Percentiles rank a stretch among this genome's conserved stretches.
Evolutionary conservation across 2,797 vertebrate species (phyloP).

Genomic region (Rhinoraja longicauda): DNA sequence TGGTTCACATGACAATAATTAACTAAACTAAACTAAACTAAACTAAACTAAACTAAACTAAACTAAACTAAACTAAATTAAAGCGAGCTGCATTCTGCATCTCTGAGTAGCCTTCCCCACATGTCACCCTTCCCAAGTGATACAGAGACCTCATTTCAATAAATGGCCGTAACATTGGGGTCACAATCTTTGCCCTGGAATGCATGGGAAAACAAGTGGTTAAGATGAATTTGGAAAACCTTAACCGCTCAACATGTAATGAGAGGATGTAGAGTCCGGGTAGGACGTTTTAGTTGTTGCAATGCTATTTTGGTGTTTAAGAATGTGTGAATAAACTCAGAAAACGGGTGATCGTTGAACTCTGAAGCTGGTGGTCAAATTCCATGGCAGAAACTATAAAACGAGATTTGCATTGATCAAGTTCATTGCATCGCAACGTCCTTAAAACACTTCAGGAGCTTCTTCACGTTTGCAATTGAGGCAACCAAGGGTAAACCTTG

Average conservation of each 20-base stretch:
- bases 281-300: neutral
- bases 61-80: too few species aligned
- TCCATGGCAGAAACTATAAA: neutral
- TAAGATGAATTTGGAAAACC: neutral
- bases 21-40: too few species aligned
- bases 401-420: neutral
- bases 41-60: too few species aligned
- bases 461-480: too few species aligned
- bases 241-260: neutral
- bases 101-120: too few species aligned
- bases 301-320: neutral
- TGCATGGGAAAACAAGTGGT: neutral
- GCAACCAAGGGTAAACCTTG: too few species aligned
- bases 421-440: neutral
- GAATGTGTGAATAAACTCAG: neutral
- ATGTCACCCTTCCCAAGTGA: neutral
- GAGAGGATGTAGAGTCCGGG: neutral
- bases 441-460: too few species aligned
- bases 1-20: too few species aligned
- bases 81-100: too few species aligned
- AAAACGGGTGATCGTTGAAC: neutral
- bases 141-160: neutral
- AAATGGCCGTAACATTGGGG: neutral
- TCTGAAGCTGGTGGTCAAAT: neutral
- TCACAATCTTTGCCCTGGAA: neutral